These are phyloP conservation scores for Enteromius viviparus DNA, from an alignment of 2,797 vertebrate species.

Conservation along the genomic window DNA sequence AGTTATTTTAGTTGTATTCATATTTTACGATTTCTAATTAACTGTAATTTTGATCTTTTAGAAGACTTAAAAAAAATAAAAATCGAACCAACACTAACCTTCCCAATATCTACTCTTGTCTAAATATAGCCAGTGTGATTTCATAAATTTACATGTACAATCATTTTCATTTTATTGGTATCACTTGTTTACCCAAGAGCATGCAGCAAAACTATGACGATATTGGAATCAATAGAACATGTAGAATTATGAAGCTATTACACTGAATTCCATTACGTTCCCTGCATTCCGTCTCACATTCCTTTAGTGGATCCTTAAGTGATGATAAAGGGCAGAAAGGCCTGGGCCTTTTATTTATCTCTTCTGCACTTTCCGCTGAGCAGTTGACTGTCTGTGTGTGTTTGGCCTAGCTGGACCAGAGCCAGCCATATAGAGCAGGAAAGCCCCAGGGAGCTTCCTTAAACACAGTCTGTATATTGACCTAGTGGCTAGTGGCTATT, in stretches of 20 bases:
- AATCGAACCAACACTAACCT: neutral
- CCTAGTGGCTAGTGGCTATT: conserved; percentile 34
- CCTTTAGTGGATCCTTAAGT: neutral
- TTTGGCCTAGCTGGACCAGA: conserved; percentile 27
- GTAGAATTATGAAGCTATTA: neutral
- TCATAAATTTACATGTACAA: neutral
- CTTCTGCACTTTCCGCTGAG: neutral
- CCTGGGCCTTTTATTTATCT: neutral
- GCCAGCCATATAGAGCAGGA: conserved; percentile 19
- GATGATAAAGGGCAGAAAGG: conserved; percentile 11
- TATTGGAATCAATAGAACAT: neutral
- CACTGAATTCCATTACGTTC: neutral
- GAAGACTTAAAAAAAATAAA: neutral
- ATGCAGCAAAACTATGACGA: neutral
- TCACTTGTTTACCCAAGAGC: neutral
- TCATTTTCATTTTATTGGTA: neutral
- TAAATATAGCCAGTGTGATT: neutral
- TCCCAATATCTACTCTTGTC: neutral
- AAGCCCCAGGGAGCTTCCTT: conserved; percentile 41
- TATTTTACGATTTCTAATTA: neutral
- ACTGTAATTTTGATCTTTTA: neutral
- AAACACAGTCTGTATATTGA: conserved; percentile 47
- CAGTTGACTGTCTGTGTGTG: neutral
- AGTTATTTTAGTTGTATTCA: neutral
- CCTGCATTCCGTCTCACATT: neutral